Evolutionary conservation across 2,888 invertebrate genomes (phyloP), one percentile per base, ranked within the genome.

Genomic region (Ryuthela nishihirai): DNA sequence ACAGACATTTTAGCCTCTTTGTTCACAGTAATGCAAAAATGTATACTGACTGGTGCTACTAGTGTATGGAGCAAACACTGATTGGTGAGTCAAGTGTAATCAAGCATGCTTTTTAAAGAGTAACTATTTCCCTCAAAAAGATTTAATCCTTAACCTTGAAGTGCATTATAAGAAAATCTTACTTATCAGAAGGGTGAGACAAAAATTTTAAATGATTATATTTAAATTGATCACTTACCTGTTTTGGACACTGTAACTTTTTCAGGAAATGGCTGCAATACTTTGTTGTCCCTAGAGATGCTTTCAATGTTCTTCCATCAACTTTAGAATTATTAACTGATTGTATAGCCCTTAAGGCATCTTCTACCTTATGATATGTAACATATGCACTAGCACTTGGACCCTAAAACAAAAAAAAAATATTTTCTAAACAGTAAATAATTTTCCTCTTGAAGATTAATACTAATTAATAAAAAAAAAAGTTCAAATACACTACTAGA

Each of bases 201-300:
- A 7, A 50, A 4, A 6, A 23, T 4, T 17, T 17, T 15, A 45
- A n/a, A 2, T 24, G n/a, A 48, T 10, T 1, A 34, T 0, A 3
- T 29, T 17, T 20, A 35, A 53, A 42, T n/a, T 12, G 20, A 21
- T 3, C 35, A 69, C 73, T 70, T 68, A 77, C 77, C 65, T 87
- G 82, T 80, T 99, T 99, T 54, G 94, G 94, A 78, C 99, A 99
- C 70, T 88, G 85, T 77, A 92, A 90, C 79, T 95, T 95, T 77
- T 93, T 90, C 85, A 99, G 90, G 77, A 98, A 99, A 79, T 97
- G 94, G 75, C 95, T 97, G 82, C 99, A 99, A 79, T 99, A 99
- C 80, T 99, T 99, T 70, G 99, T 99, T 69, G 99, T 99, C 65
- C 99, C 99, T 68, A 99, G 81, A 69, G 95, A 95, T 67, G 97